These are phyloP conservation scores for Sorex fumeus DNA, from an alignment of 2,113 vertebrate species.

Conservation along the genomic window DNA sequence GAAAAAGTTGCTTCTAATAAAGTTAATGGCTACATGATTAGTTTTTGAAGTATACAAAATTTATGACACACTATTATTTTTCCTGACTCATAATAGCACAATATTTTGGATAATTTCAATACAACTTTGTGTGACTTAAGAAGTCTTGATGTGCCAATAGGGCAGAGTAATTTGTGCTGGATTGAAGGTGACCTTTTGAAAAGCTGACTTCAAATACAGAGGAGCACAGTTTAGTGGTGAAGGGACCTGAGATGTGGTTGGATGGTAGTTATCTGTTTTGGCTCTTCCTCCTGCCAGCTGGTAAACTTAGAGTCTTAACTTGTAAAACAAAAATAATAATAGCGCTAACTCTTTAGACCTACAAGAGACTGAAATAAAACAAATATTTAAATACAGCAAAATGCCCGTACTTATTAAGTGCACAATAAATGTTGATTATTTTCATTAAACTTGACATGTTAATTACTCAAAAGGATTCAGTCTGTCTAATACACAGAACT, in stretches of 20 bases:
- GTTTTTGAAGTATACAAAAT: constrained; percentile 7
- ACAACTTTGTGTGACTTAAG: background rate
- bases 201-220: constrained; percentile 6
- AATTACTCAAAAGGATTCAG: constrained; percentile 47
- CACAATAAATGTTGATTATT: background rate
- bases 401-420: background rate
- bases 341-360: background rate
- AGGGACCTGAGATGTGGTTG: background rate
- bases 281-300: background rate
- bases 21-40: background rate
- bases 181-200: background rate
- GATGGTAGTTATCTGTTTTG: background rate
- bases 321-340: constrained; percentile 34
- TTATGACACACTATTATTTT: background rate
- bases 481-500: background rate
- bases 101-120: background rate
- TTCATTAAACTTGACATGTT: constrained; percentile 49
- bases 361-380: constrained; percentile 16
- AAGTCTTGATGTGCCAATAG: background rate
- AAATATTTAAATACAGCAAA: constrained; percentile 27
- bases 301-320: constrained; percentile 12
- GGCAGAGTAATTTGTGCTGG: background rate
- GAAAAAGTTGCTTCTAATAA: constrained; percentile 6
- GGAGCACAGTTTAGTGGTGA: background rate
- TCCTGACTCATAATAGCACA: background rate